Evolutionary conservation across 2,113 vertebrate genomes (phyloP).

Genomic region (Urocitellus parryii): DNA sequence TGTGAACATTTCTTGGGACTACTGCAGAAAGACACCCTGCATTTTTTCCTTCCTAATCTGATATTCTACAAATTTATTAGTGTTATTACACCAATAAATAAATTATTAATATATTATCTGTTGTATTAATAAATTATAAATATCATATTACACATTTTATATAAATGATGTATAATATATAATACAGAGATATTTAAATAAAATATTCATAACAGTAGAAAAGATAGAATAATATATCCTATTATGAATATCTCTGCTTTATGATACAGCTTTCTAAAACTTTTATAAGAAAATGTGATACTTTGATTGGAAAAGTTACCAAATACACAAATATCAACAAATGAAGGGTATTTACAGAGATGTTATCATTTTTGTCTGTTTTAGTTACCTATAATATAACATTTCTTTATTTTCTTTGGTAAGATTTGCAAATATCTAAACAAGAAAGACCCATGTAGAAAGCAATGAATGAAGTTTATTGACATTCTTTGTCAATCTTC

Average conservation of each 20-base stretch:
- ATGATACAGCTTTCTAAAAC: neutral
- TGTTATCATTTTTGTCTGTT: neutral
- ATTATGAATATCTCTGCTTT: neutral
- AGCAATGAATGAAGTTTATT: conserved; percentile 44
- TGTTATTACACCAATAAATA: neutral
- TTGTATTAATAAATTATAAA: neutral
- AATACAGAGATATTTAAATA: neutral
- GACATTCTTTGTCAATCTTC: conserved; percentile 45
- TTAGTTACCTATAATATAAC: neutral
- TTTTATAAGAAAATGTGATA: conserved; percentile 1
- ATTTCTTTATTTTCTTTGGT: conserved; percentile 1
- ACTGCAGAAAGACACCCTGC: neutral
- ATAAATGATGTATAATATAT: neutral
- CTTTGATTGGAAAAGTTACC: neutral
- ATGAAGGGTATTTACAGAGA: neutral
- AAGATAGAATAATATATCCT: neutral
- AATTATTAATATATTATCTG: neutral
- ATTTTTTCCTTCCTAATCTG: neutral
- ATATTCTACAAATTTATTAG: neutral
- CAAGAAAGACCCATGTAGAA: neutral
- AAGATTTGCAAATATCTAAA: conserved; percentile 48
- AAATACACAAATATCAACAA: neutral
- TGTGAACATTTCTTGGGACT: neutral
- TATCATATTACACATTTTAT: neutral
- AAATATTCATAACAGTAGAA: neutral